Base-by-base conservation (phyloP, 1,140 invertebrate species). In the Wasmannia auropunctata region DNA sequence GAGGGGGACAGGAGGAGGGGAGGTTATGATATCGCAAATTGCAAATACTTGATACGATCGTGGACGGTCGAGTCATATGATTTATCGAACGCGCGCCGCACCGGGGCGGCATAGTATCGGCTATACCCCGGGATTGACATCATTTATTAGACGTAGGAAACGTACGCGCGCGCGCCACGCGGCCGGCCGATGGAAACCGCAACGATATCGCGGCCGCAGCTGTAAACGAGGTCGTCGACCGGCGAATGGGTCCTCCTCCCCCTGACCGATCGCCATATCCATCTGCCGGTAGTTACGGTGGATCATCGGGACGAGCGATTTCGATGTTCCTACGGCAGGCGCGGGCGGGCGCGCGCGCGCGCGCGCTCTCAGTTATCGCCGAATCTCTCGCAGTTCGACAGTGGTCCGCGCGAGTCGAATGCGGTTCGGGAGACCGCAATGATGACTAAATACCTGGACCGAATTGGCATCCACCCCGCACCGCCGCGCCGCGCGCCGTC, bases 171-270 rank as follows among this genome's bases (percentile, higher is more conserved):
- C 56, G 72, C 6, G 31, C 40, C 34, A 40, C 40, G 40, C n/a
- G n/a, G n/a, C n/a, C n/a, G 43, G 22, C 54, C 72, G 56, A 88
- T 88, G 72, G 88, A 86, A 86, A 87, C 84, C 25, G n/a, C 87
- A 62, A 8, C 51, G 69, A 62, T 88, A 89, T 86, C 83, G 62
- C 11, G 40, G 40, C 19, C 22, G 76, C 70, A 37, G 62, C 85
- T 77, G 87, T 70, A 88, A 86, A 86, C 76, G 83, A 88, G 88
- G 84, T 81, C 87, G 54, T 70, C 79, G 88, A 81, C 84, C 87
- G 37, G 34, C 62, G 74, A 75, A 77, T 56, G 81, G 86, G n/a
- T n/a, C n/a, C n/a, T n/a, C n/a, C n/a, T n/a, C n/a, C n/a, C n/a
- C n/a, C 75, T 60, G 10, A 69, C 79, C 79, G 77, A 25, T 72